Evolutionary conservation across 2,888 invertebrate species (phyloP), one percentile per base, ranked within the genome.

Genomic region (Polyploca ridens): DNA sequence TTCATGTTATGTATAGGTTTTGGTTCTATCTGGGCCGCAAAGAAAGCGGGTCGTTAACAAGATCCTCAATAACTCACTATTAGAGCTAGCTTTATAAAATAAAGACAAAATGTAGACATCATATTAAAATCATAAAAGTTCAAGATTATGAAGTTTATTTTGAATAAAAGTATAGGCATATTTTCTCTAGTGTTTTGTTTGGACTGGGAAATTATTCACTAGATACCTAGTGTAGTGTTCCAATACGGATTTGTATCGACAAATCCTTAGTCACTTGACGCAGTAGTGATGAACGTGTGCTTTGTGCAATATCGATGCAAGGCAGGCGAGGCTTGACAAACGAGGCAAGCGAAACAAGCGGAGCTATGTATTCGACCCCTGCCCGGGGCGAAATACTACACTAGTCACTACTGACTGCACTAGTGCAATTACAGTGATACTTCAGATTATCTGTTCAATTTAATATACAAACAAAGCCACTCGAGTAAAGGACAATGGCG

Each of bases 251-350:
- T 74, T 71, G 64, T 64, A 69, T 68, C 69, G 69, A 74, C 78
- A 79, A 80, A 81, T 83, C 75, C 74, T 75, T 76, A 81, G 79
- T 78, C 81, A 81, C 82, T 81, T 77, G 76, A 77, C 76, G 76
- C 74, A 68, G 69, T 76, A 75, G 77, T 76, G 77, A 81, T 81
- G 78, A 73, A 76, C 75, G 73, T 66, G 71, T 71, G 77, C 75
- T 77, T 73, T 77, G 75, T 71, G 70, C 66, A 70, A 46, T 58
- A 62, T 62, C 66, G 46, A 19, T 38, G 61, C 58, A 76, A 69
- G 72, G 70, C 59, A 73, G 73, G 58, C 69, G 65, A 57, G 49
- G n/a, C 49, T 16, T 49, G 49, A 49, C 49, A 49, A 49, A 49
- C 49, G 49, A 49, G 49, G 49, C 49, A 46, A 35, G 10, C 8